These are phyloP conservation scores for Parasteatoda tepidariorum DNA, from an alignment of 1,140 invertebrate species.

Conservation along the genomic window DNA sequence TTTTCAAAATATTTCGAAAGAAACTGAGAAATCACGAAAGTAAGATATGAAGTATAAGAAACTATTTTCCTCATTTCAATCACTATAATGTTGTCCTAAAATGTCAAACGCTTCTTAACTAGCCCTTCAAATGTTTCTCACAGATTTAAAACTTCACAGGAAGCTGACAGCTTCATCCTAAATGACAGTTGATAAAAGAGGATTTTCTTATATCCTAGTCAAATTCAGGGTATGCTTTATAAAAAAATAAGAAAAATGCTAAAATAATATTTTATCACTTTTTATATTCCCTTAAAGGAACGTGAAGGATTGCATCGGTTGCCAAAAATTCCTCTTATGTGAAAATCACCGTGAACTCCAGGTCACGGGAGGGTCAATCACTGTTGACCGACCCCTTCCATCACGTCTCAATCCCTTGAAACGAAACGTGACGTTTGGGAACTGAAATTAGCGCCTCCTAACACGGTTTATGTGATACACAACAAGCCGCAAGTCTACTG, in stretches of 20 bases:
- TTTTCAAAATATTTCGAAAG: too few relatives aligned
- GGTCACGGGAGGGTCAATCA: constrained; percentile 29
- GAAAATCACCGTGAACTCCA: constrained; percentile 23
- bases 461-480: neutral
- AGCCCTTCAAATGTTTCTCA: neutral
- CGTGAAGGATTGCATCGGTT: neutral
- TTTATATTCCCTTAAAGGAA: neutral
- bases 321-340: constrained; percentile 19
- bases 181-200: neutral
- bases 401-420: constrained; percentile 27
- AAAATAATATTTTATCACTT: constrained; percentile 30
- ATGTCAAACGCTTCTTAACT: neutral
- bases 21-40: too few relatives aligned
- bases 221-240: neutral
- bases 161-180: neutral
- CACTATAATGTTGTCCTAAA: neutral
- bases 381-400: constrained; percentile 45
- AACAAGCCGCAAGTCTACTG: neutral
- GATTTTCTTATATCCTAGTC: neutral
- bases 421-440: constrained; percentile 29
- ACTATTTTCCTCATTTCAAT: neutral
- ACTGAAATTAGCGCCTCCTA: constrained; percentile 28
- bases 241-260: constrained; percentile 3
- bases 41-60: too few relatives aligned
- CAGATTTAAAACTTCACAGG: too few relatives aligned